A percentile compares a stretch with the other conserved stretches of the same genome.
Conservation (phyloP, 2,888 invertebrate genomes). For the Ellobium chinense region DNA sequence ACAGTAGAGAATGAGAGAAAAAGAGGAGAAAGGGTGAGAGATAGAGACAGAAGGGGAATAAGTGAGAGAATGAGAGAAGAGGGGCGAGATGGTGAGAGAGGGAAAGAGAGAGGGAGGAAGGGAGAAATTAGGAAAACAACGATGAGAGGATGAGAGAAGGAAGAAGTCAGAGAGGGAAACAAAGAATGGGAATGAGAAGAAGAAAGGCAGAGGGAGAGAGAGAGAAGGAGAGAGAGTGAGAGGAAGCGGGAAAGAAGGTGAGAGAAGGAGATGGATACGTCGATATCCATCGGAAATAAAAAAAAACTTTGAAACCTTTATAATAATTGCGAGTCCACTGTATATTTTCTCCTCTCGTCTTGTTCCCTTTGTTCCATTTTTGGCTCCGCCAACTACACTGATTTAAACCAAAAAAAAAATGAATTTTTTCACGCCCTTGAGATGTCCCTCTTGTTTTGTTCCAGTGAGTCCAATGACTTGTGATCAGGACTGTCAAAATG, state of each 20-base stretch:
- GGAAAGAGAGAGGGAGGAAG: not conserved
- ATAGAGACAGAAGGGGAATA: not conserved
- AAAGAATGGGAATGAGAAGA: not conserved
- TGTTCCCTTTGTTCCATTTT: too few species aligned
- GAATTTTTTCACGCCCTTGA: too few species aligned
- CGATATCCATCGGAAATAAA: not conserved
- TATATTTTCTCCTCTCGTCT: too few species aligned
- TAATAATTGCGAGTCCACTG: too few species aligned
- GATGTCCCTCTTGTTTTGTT: too few species aligned
- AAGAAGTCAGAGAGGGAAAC: not conserved
- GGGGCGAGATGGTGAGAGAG: not conserved
- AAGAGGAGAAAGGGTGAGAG: slow-evolving; percentile 6
- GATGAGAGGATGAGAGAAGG: not conserved
- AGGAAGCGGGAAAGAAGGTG: not conserved
- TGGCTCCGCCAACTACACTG: too few species aligned
- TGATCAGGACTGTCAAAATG: too few species aligned
- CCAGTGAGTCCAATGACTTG: too few species aligned
- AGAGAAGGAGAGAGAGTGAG: not conserved
- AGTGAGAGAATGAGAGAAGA: not conserved
- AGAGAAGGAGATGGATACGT: not conserved
- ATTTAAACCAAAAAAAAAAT: too few species aligned
- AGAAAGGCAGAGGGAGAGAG: slow-evolving; percentile 5
- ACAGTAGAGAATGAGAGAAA: not conserved
- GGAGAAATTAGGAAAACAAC: not conserved
- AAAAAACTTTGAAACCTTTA: too few species aligned